These are phyloP conservation scores for Protonibea diacanthus DNA, from an alignment of 2,797 vertebrate species.

Conservation along the genomic window DNA sequence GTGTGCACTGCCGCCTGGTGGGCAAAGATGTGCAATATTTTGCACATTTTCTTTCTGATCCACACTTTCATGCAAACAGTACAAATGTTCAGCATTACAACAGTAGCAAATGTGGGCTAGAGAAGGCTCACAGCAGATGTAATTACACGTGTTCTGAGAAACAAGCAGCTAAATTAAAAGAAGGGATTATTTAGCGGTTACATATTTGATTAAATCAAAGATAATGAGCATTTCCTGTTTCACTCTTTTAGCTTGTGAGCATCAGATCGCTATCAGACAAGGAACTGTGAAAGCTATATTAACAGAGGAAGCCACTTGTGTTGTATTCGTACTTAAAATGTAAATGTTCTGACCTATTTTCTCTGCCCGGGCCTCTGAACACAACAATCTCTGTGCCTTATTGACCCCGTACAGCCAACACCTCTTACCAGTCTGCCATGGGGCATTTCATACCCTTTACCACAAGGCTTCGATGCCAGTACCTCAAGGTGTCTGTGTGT, in stretches of 20 bases:
- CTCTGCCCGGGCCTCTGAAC: conserved; percentile 12
- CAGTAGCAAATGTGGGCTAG: not conserved
- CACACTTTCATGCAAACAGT: not conserved
- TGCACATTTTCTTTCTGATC: not conserved
- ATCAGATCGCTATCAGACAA: not conserved
- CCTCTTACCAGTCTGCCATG: conserved; percentile 44
- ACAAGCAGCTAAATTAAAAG: not conserved
- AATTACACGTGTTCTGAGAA: not conserved
- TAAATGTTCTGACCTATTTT: not conserved
- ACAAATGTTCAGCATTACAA: not conserved
- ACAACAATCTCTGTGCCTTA: conserved; percentile 6
- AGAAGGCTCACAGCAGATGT: too few species aligned
- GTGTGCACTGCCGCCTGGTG: conserved; percentile 61
- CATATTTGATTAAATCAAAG: not conserved
- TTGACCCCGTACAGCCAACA: conserved; percentile 7
- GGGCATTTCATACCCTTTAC: conserved; percentile 62
- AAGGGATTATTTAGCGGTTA: not conserved
- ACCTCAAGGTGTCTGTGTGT: conserved; percentile 52
- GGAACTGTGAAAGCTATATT: not conserved
- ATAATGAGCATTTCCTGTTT: conserved; percentile 11
- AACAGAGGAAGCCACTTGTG: not conserved
- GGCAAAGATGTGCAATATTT: not conserved
- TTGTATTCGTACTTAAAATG: not conserved
- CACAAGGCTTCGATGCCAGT: conserved; percentile 42
- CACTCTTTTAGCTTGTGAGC: not conserved